phyloP scores from a whole-genome alignment of 2,113 vertebrate species.

The Podarcis cretensis region DNA sequence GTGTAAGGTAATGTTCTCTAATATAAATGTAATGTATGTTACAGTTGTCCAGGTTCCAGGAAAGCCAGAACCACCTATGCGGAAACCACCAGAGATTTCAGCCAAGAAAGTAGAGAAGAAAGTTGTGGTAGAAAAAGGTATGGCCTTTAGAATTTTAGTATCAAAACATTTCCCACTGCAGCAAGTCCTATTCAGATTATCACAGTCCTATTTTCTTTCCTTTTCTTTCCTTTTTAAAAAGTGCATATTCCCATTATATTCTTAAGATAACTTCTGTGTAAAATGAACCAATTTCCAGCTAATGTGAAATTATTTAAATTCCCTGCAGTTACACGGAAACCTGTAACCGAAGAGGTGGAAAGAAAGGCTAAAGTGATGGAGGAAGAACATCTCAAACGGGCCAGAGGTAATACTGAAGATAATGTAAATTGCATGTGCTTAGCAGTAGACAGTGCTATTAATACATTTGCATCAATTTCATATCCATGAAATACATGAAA shows the following conservation, averaged over 20 bases:
- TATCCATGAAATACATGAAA: background rate
- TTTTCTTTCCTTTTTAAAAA: background rate
- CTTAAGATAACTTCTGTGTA: background rate
- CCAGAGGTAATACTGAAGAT: conserved; percentile 70
- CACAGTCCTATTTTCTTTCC: background rate
- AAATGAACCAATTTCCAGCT: background rate
- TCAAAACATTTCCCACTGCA: background rate
- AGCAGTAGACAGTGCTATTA: background rate
- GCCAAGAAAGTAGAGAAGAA: conserved; percentile 76
- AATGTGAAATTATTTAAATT: conserved; percentile 74
- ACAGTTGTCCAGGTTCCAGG: conserved; percentile 68
- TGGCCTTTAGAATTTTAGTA: conserved; percentile 34
- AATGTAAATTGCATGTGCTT: background rate
- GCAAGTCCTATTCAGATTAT: background rate
- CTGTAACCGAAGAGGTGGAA: conserved; percentile 80
- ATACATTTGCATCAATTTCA: background rate
- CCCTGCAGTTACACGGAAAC: conserved; percentile 82
- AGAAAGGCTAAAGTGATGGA: conserved; percentile 71
- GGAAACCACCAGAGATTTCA: conserved; percentile 56
- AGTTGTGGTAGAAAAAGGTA: conserved; percentile 79
- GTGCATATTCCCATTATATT: background rate
- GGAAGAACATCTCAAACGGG: conserved; percentile 75
- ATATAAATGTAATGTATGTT: conserved; percentile 35
- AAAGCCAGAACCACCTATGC: conserved; percentile 65
- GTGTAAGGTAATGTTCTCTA: background rate